A percentile compares a stretch with the other conserved stretches of the same genome.
phyloP scores from a whole-genome alignment of 2,113 vertebrate genomes.

The Rostratula benghalensis region DNA sequence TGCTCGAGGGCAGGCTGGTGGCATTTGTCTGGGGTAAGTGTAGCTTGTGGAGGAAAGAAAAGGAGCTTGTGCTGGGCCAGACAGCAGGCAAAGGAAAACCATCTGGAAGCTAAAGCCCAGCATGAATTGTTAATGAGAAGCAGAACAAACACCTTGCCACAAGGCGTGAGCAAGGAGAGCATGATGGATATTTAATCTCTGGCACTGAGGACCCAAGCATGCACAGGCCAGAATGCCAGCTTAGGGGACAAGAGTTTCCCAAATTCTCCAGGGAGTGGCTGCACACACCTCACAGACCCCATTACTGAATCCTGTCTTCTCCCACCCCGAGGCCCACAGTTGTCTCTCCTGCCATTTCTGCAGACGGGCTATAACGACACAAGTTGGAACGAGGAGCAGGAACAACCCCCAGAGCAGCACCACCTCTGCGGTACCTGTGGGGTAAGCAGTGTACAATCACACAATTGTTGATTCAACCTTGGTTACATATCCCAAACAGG shows the following conservation, averaged over 20 bases:
- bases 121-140: conserved; percentile 48
- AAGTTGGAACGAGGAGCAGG: background rate
- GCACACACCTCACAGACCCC: accelerated
- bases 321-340: accelerated
- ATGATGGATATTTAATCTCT: conserved; percentile 7
- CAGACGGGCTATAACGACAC: background rate
- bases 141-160: conserved; percentile 22
- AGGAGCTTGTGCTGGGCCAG: background rate
- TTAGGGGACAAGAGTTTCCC: background rate
- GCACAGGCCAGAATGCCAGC: background rate
- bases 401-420: background rate
- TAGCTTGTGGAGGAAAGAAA: background rate
- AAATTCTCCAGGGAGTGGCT: background rate
- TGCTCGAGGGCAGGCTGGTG: background rate
- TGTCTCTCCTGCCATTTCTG: background rate
- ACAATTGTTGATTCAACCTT: background rate
- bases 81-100: background rate
- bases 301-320: background rate
- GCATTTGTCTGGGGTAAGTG: background rate
- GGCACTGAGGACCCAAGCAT: background rate
- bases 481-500: background rate
- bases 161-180: background rate
- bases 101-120: conserved; percentile 16
- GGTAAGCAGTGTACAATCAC: background rate
- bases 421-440: background rate